Conservation (phyloP, 2,113 vertebrate genomes). For the Neogale vison region DNA sequence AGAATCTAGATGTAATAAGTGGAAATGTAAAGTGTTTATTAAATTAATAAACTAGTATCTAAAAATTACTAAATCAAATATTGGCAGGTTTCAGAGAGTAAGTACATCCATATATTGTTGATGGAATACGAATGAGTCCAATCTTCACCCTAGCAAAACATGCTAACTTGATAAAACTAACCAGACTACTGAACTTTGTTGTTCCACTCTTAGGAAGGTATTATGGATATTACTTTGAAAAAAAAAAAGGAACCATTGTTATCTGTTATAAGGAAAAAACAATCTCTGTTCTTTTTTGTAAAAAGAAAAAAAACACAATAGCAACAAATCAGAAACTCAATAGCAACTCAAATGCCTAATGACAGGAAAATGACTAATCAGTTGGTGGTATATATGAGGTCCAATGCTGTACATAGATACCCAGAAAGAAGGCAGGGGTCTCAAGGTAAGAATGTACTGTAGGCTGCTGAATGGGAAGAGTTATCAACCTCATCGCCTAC, state of each 20-base stretch:
- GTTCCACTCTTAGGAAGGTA: neutral
- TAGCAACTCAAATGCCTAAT: neutral
- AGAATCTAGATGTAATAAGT: conserved; percentile 10
- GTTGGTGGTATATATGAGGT: neutral
- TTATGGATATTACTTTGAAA: conserved; percentile 13
- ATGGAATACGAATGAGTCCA: neutral
- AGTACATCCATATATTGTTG: neutral
- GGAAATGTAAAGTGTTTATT: conserved; percentile 22
- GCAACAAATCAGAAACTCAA: neutral
- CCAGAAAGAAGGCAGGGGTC: neutral
- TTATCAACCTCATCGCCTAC: neutral
- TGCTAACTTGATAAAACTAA: neutral
- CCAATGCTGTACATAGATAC: neutral
- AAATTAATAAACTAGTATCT: neutral
- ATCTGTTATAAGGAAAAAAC: neutral
- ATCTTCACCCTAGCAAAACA: neutral
- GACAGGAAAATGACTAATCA: neutral
- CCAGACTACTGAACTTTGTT: neutral
- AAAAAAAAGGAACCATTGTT: neutral
- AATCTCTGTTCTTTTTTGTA: neutral
- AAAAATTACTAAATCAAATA: conserved; percentile 18
- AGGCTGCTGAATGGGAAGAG: neutral
- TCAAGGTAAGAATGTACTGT: neutral
- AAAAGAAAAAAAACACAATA: neutral
- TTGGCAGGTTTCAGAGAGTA: neutral